A percentile compares a stretch with the other conserved stretches of the same genome.
Evolutionary conservation across 1,140 invertebrate genomes (phyloP).

Genomic region (Orchestia grillus): DNA sequence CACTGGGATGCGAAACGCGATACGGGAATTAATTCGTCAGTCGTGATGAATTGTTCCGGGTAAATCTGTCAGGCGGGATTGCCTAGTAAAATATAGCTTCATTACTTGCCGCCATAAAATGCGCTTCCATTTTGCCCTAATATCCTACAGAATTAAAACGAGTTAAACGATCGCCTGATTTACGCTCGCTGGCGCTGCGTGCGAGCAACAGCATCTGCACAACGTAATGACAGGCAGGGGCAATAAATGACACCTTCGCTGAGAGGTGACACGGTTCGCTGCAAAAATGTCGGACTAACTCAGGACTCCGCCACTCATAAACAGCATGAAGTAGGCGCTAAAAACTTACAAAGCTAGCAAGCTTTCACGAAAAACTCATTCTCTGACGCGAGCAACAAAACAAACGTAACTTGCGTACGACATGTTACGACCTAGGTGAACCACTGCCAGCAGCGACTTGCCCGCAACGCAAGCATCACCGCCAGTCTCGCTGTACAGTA

Average conservation of each 20-base stretch:
- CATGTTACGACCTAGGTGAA: not conserved
- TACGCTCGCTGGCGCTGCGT: not conserved
- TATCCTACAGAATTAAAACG: constrained; percentile 8
- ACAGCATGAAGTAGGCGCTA: not conserved
- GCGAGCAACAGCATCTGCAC: not conserved
- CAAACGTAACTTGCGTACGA: not conserved
- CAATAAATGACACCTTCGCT: not conserved
- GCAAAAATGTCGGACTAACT: not conserved
- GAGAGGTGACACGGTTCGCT: not conserved
- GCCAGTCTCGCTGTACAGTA: not conserved
- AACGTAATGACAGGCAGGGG: not conserved
- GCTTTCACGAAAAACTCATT: too few species aligned
- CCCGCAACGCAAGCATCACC: not conserved
- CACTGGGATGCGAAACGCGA: constrained; percentile 54
- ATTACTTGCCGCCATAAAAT: constrained; percentile 50
- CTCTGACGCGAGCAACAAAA: too few species aligned
- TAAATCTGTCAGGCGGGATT: constrained; percentile 52
- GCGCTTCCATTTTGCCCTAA: constrained; percentile 11
- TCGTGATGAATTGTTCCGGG: constrained; percentile 50
- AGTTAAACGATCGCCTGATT: not conserved
- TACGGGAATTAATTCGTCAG: constrained; percentile 52
- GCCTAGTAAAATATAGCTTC: constrained; percentile 54
- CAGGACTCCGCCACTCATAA: not conserved
- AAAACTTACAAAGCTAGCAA: not conserved
- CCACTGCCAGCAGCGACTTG: not conserved